A percentile compares a stretch with the other conserved stretches of the same genome.
phyloP scores from a whole-genome alignment of 92 coral and sea anemone genomes.

The Phymanthus crucifer region DNA sequence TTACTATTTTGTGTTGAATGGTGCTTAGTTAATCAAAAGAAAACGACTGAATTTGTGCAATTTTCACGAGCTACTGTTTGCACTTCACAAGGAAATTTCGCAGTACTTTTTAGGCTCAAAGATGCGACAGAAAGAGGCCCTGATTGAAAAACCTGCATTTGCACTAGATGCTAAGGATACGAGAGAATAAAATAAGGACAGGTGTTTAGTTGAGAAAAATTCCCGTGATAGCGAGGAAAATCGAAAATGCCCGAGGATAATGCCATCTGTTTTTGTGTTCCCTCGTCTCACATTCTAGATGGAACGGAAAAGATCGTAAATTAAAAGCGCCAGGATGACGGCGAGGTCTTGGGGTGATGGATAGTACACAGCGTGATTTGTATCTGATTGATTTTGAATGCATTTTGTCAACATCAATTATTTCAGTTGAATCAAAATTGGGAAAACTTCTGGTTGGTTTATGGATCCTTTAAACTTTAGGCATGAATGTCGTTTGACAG shows the following conservation, averaged over 20 bases:
- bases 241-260: neutral
- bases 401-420: neutral
- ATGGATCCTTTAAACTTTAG: neutral
- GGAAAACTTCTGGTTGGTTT: neutral
- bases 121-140: too few relatives aligned
- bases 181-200: neutral
- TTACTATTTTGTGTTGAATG: too few relatives aligned
- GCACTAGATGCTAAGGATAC: neutral
- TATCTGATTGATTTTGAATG: neutral
- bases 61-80: too few relatives aligned
- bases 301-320: neutral
- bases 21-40: too few relatives aligned
- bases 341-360: neutral
- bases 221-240: neutral
- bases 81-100: too few relatives aligned
- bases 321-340: neutral
- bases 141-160: neutral
- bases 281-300: neutral
- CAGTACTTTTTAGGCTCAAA: too few relatives aligned
- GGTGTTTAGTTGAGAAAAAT: neutral
- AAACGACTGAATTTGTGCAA: too few relatives aligned
- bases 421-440: neutral
- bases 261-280: neutral
- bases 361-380: neutral
- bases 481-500: neutral